These are phyloP conservation scores for Nipponacmea schrenckii DNA, from an alignment of 2,888 invertebrate genomes.

Conservation along the genomic window DNA sequence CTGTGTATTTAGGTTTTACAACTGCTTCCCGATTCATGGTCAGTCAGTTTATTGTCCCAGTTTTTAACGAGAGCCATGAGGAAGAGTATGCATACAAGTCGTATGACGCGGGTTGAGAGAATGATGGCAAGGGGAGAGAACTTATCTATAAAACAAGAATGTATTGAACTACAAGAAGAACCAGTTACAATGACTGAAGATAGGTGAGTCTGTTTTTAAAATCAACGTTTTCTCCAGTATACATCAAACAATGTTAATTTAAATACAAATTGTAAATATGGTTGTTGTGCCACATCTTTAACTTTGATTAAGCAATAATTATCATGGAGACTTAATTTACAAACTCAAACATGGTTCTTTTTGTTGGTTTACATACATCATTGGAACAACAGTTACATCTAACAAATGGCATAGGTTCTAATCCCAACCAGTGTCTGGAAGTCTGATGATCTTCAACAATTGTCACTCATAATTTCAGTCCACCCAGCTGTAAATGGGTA, in stretches of 20 bases:
- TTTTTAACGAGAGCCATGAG: constrained; percentile 68
- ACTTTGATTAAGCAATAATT: not conserved
- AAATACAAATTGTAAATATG: not conserved
- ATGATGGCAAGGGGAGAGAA: constrained; percentile 69
- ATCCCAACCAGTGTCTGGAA: too few species aligned
- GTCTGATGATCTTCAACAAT: too few species aligned
- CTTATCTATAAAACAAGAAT: constrained; percentile 61
- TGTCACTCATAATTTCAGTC: too few species aligned
- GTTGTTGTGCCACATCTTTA: not conserved
- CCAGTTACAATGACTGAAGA: constrained; percentile 66
- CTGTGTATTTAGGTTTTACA: constrained; percentile 57
- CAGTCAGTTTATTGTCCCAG: constrained; percentile 67
- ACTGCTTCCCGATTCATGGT: constrained; percentile 69
- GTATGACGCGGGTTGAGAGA: constrained; percentile 64
- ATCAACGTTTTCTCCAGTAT: too few species aligned
- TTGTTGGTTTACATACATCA: too few species aligned
- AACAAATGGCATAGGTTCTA: too few species aligned
- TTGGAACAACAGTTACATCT: too few species aligned
- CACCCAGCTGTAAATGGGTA: too few species aligned
- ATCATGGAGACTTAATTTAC: not conserved
- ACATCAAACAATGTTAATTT: too few species aligned
- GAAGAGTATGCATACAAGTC: constrained; percentile 64
- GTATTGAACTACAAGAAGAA: constrained; percentile 60
- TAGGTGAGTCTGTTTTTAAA: constrained; percentile 59
- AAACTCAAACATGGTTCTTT: too few species aligned